These are phyloP conservation scores for Spodoptera exigua DNA, from an alignment of 2,888 invertebrate genomes.

Conservation along the genomic window DNA sequence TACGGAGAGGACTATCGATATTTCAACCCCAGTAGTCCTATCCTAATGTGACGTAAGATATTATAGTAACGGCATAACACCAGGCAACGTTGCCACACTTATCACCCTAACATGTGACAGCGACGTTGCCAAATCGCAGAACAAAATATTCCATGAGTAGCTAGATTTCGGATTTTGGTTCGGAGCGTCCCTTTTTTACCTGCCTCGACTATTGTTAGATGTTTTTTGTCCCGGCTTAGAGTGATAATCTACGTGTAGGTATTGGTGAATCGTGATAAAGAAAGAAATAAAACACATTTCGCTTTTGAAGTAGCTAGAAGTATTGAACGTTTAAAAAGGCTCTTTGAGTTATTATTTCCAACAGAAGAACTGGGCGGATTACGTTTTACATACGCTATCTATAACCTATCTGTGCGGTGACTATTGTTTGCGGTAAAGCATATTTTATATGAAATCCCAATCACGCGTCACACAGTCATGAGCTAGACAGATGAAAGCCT, in stretches of 20 bases:
- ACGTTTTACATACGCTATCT: too few relatives aligned
- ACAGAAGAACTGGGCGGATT: too few relatives aligned
- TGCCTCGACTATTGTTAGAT: slow-evolving; percentile 69
- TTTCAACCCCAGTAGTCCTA: slow-evolving; percentile 23
- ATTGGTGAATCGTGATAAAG: slow-evolving; percentile 6
- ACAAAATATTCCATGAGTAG: slow-evolving; percentile 65
- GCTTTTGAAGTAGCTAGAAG: not conserved
- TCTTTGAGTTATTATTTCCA: not conserved
- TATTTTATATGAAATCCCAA: too few relatives aligned
- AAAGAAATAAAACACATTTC: slow-evolving; percentile 1
- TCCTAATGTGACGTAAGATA: slow-evolving; percentile 41
- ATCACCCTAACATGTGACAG: slow-evolving; percentile 67
- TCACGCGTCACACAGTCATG: too few relatives aligned
- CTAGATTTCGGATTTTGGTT: slow-evolving; percentile 69
- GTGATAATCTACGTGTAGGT: slow-evolving; percentile 23
- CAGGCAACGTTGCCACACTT: slow-evolving; percentile 73
- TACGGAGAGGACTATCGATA: slow-evolving; percentile 1
- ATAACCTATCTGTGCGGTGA: too few relatives aligned
- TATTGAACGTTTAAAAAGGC: not conserved
- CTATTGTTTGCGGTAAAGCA: too few relatives aligned
- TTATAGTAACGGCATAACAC: slow-evolving; percentile 29
- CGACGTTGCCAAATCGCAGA: slow-evolving; percentile 79
- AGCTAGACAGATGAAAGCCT: slow-evolving; percentile 12
- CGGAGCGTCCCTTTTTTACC: slow-evolving; percentile 72
- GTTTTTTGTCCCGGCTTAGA: slow-evolving; percentile 52